phyloP scores from a whole-genome alignment of 1,140 invertebrate species.

The Drosophila simulans region DNA sequence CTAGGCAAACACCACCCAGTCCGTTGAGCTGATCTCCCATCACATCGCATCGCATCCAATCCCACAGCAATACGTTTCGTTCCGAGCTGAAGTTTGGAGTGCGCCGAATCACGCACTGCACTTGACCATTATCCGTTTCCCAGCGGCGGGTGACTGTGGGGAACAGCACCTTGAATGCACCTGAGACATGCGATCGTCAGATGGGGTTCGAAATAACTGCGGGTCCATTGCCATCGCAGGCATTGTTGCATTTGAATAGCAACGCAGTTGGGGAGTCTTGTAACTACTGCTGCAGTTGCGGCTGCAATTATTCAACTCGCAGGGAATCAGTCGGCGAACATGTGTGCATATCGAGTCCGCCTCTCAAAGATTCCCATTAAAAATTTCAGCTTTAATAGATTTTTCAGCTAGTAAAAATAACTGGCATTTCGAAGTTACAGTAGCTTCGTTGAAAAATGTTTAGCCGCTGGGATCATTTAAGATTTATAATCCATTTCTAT shows the following conservation, averaged over 20 bases:
- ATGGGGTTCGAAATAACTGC: conserved; percentile 22
- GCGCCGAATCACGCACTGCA: conserved; percentile 49
- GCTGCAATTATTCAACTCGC: conserved; percentile 13
- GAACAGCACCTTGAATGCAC: conserved; percentile 40
- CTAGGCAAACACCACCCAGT: conserved; percentile 41
- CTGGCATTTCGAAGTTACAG: background rate
- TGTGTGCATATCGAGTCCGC: background rate
- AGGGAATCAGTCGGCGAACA: background rate
- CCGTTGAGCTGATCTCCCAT: background rate
- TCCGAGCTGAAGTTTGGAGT: conserved; percentile 22
- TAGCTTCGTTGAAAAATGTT: background rate
- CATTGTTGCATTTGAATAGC: conserved; percentile 50
- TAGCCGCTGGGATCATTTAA: background rate
- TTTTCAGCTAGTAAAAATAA: background rate
- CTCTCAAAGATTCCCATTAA: background rate
- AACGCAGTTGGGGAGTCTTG: conserved; percentile 24
- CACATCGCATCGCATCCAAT: background rate
- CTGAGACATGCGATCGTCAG: conserved; percentile 47
- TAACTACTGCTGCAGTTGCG: conserved; percentile 1
- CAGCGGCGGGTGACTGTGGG: conserved; percentile 14
- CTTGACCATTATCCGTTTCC: conserved; percentile 44
- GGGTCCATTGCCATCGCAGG: conserved; percentile 37
- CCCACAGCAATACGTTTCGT: background rate
- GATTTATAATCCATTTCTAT: background rate
- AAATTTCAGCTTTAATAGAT: background rate